Base-by-base conservation (phyloP, 2,888 invertebrate species). In the Sinhomidia bicolor region DNA sequence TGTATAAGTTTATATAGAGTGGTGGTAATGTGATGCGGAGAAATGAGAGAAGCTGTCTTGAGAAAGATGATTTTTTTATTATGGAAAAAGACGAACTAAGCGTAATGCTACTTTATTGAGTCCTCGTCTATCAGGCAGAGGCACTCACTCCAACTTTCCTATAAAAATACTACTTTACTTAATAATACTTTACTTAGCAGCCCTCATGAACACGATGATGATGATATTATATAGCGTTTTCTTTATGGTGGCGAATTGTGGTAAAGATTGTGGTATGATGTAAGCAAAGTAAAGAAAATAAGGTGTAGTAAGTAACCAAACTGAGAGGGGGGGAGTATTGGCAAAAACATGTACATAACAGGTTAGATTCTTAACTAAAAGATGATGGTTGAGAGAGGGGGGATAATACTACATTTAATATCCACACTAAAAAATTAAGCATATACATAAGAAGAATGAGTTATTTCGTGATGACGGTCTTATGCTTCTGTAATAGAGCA, bases 61-160 rank as follows among this genome's bases (percentile, higher is more conserved):
- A 84, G 20, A 78, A 57, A 74, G 60, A 84, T 84, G 84, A 84
- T n/a, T 82, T 74, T 79, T 57, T 74, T 84, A 60, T 74, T 74
- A 84, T 60, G 74, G 74, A 74, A 60, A 60, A 84, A 60, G 74
- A 84, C 60, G 57, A 84, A 23, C 44, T 41, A 12, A 74, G 17
- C 20, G 57, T 74, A 41, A 74, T 74, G 74, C 74, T 74, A 17
- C 60, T 84, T 84, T 84, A 84, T 74, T 84, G 84, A 84, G 71
- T 83, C 83, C 26, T 14, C n/a, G 10, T 74, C 51, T 51, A 44
- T 47, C 65, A 29, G 26, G n/a, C 23, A 29, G 23, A 47, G 71
- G 71, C 71, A 20, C 71, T 20, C 44, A 62, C 62, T 62, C 32
- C 32, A 29, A 32, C 32, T 26, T 51, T 57, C 78, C 57, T 51